Conservation (phyloP, 2,797 vertebrate genomes). For the Mareca penelope region DNA sequence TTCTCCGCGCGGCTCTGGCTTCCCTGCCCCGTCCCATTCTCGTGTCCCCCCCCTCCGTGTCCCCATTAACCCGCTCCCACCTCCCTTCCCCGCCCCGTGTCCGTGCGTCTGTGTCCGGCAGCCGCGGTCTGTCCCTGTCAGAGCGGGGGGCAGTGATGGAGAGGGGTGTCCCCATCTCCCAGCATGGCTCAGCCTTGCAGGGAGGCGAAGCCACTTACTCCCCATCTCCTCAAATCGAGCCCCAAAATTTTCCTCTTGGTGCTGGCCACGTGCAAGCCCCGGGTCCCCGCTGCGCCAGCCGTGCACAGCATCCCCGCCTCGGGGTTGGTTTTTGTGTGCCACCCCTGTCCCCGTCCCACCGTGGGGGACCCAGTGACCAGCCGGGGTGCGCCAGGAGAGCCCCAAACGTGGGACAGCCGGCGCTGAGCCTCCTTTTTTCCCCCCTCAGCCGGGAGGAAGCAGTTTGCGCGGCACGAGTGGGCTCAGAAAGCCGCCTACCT, state of each 20-base stretch:
- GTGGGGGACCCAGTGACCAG: not conserved
- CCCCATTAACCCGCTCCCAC: constrained; percentile 33
- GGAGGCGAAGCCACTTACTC: not conserved
- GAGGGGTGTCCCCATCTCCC: accelerated
- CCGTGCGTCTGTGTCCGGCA: accelerated
- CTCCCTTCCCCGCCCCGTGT: not conserved
- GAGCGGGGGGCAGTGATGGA: not conserved
- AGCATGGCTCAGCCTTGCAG: not conserved
- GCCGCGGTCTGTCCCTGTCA: not conserved
- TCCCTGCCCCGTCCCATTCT: not conserved
- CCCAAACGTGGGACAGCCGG: accelerated
- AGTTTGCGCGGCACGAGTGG: constrained; percentile 98
- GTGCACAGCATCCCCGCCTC: not conserved
- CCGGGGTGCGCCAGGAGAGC: accelerated
- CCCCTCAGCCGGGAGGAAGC: constrained; percentile 87
- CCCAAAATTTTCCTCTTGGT: not conserved
- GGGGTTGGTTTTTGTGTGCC: not conserved
- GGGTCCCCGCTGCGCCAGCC: not conserved
- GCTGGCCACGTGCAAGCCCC: not conserved
- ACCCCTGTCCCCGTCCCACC: not conserved
- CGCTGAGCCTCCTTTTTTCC: not conserved
- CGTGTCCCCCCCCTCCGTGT: not conserved
- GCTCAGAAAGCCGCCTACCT: constrained; percentile 97
- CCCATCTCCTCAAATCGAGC: not conserved
- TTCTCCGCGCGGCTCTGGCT: not conserved